Conservation (phyloP, 2,797 vertebrate genomes). For the Monodelphis domestica region DNA sequence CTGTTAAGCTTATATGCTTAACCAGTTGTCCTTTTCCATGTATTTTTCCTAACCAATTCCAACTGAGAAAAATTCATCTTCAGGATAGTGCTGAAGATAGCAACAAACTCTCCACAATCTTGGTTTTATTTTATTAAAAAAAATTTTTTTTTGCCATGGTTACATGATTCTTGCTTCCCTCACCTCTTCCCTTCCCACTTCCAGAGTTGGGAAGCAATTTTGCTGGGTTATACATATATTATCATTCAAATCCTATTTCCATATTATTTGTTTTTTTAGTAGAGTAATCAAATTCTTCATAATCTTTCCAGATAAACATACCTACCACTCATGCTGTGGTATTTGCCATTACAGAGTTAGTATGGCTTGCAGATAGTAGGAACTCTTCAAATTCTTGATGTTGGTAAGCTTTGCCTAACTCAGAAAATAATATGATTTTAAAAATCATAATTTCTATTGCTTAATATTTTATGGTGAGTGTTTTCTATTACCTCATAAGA, state of each 20-base stretch:
- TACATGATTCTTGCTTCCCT: too few species aligned
- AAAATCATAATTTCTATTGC: background rate
- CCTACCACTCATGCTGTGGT: background rate
- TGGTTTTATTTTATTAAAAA: too few species aligned
- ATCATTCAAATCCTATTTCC: too few species aligned
- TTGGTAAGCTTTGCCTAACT: background rate
- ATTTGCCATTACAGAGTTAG: background rate
- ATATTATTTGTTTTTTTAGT: too few species aligned
- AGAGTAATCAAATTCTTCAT: too few species aligned
- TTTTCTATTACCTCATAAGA: constrained; percentile 23
- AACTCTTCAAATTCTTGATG: background rate
- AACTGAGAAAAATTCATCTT: background rate
- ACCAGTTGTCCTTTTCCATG: background rate
- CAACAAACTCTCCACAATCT: background rate
- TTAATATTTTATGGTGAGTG: constrained; percentile 29
- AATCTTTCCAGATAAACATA: background rate
- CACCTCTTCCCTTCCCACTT: too few species aligned
- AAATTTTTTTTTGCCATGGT: too few species aligned
- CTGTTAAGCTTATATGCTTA: background rate
- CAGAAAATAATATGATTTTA: background rate
- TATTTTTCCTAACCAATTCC: background rate
- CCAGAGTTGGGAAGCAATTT: too few species aligned
- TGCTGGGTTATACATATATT: too few species aligned
- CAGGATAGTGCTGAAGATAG: background rate
- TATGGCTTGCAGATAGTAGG: background rate